Percentiles rank a stretch among this genome's conserved stretches.
Evolutionary conservation across 2,113 vertebrate species (phyloP).

Genomic region (Oreocharis arfaki): DNA sequence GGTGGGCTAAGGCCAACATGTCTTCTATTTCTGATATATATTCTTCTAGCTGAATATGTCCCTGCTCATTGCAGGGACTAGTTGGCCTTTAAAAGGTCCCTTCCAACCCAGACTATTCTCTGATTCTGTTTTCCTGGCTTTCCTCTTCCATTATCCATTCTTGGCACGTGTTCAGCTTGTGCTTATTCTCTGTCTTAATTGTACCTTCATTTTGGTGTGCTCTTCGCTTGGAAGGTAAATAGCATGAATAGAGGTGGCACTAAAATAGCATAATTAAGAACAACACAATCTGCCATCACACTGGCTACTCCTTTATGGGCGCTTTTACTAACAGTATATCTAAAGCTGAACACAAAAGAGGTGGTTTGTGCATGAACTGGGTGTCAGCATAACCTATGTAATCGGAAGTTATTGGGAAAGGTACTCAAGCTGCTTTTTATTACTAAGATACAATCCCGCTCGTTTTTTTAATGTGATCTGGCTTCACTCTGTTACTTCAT

Average conservation of each 20-base stretch:
- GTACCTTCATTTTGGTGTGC: not conserved
- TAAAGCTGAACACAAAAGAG: not conserved
- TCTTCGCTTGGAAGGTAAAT: not conserved
- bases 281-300: not conserved
- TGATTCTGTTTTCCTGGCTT: not conserved
- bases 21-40: not conserved
- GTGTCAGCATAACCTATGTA: not conserved
- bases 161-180: not conserved
- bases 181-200: not conserved
- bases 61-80: not conserved
- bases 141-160: not conserved
- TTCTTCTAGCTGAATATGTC: not conserved
- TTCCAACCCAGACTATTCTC: not conserved
- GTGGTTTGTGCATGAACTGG: accelerated
- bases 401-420: not conserved
- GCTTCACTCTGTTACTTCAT: not conserved
- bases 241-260: not conserved
- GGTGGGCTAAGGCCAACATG: not conserved
- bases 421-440: not conserved
- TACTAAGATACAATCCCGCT: not conserved
- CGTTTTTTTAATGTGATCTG: not conserved
- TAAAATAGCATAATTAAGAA: not conserved
- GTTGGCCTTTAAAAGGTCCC: not conserved
- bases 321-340: not conserved
- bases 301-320: not conserved